A percentile compares a stretch with the other conserved stretches of the same genome.
These are phyloP conservation scores for Lithophane semibrunnea DNA, from an alignment of 2,888 invertebrate genomes.

Conservation along the genomic window DNA sequence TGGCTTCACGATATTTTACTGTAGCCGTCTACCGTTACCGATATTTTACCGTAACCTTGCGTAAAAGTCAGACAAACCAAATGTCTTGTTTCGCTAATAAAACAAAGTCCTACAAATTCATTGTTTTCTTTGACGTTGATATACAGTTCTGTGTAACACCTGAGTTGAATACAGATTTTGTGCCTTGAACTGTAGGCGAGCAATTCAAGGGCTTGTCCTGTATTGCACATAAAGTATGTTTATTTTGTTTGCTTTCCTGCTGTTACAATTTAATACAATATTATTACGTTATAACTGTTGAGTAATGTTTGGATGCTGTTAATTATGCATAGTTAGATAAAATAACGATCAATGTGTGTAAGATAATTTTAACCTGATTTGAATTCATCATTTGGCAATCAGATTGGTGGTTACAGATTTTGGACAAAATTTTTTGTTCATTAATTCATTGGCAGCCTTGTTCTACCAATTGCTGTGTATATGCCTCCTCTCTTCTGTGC, in stretches of 20 bases:
- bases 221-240: constrained; percentile 19
- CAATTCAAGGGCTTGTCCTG: constrained; percentile 53
- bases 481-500: background rate
- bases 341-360: background rate
- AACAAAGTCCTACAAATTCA: constrained; percentile 1
- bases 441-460: background rate
- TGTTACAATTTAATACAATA: constrained; percentile 5
- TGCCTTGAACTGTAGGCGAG: constrained; percentile 44
- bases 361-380: background rate
- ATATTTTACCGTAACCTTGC: no score
- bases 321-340: background rate
- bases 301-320: background rate
- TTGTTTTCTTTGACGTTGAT: constrained; percentile 27
- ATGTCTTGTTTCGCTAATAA: background rate
- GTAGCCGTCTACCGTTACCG: no score
- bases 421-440: background rate
- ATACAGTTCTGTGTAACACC: constrained; percentile 20
- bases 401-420: background rate
- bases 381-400: background rate
- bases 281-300: background rate
- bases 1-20: background rate
- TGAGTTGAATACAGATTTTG: constrained; percentile 39
- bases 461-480: background rate
- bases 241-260: constrained; percentile 24
- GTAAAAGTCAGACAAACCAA: background rate